Evolutionary conservation across 2,113 vertebrate species (phyloP), one percentile per base, ranked within the genome.

Genomic region (Paramisgurnus dabryanus): DNA sequence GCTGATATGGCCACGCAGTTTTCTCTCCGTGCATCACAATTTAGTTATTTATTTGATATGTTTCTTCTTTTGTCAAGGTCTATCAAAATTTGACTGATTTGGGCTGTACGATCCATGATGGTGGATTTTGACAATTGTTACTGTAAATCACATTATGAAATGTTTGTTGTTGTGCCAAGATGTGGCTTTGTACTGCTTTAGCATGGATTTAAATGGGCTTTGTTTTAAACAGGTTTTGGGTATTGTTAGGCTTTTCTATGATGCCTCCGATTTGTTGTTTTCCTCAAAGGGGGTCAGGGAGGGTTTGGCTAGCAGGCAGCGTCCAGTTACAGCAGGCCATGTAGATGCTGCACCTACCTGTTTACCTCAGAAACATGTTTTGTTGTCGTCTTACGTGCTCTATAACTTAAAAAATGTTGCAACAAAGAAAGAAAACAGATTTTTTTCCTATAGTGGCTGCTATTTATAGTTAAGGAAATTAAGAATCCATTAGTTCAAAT

Each of bases 401-500:
- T 7, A 67, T 10, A 65, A 53, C 61, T 11, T 57, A 41, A 39
- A 71, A 61, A 80, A 55, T 41, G 8, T 43, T 72, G 18, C n/a
- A 43, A 72, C 11, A 6, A 55, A 66, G 64, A 53, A 67, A 11
- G 43, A 78, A 64, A 47, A 57, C 39, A 73, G 40, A 7, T 67
- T 49, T n/a, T 65, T 70, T n/a, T n/a, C 43, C 68, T 49, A 61
- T 60, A 63, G 57, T 78, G 7, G 47, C 53, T 40, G 43, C 67
- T 82, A 85, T 80, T 80, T 77, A 55, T 80, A 82, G 55, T 45
- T 72, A 45, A 53, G 64, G 39, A 80, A 82, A 67, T 78, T 49
- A 80, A n/a, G 79, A 84, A 82, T 41, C 80, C 74, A 80, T 83
- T 85, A 84, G 58, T 68, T 76, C 43, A 39, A 53, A 78, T 58